Base-by-base conservation (phyloP, 2,888 invertebrate genomes). In the Ornithoptera alexandrae region DNA sequence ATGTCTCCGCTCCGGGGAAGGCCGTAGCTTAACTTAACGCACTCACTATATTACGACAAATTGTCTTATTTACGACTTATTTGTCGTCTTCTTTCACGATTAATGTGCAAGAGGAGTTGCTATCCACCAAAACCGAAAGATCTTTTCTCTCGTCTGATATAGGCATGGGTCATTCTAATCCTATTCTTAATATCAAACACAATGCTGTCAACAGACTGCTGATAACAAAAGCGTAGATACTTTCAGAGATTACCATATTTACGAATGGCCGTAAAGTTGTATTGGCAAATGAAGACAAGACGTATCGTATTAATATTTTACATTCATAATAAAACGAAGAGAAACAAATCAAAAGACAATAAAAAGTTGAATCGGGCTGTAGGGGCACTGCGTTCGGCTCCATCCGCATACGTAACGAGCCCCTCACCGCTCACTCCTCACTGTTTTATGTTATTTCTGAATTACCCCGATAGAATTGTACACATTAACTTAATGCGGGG, bases 321-420 rank as follows among this genome's bases (percentile, higher is more conserved):
- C 61, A 67, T 56, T 67, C 70, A 36, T 59, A 64, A 67, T 70
- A 70, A 70, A 70, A 70, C 61, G 64, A 39, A 22, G 69, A 60
- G 56, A 67, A 70, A 70, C 70, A 70, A 67, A 67, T 70, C 67
- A 70, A 70, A 70, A 67, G 64, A 67, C 70, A 64, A 70, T 70
- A 70, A 70, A 69, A 70, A 70, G 58, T 67, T 36, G 67, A 64
- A 70, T 67, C 60, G 70, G 60, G 62, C 60, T 70, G 66, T 65
- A 66, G 59, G 60, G 66, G 59, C n/a, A 46, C 46, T 46, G 46
- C 12, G 46, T 59, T 39, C 67, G 57, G 30, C 64, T 67, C 70
- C 62, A 60, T 60, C 59, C 39, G 64, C 64, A 67, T 62, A 63
- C 67, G 64, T 63, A 70, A 67, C 39, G 59, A 67, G 39, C n/a